Evolutionary conservation across 2,113 vertebrate species (phyloP), one percentile per base, ranked within the genome.

Genomic region (Coregonus clupeaformis): DNA sequence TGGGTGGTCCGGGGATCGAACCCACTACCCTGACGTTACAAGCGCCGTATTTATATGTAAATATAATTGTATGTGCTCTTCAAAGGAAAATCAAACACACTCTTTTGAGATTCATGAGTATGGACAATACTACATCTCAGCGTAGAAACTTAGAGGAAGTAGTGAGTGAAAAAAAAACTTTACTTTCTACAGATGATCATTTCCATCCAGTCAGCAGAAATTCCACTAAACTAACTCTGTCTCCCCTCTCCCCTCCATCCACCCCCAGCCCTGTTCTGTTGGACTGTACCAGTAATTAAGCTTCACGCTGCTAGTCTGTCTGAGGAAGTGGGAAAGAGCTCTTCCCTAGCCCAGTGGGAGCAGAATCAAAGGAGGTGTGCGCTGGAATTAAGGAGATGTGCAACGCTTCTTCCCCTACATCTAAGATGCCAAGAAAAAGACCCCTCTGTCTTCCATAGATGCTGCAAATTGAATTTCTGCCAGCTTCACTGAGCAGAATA

Each of bases 261-360:
- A 22, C 57, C 57, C 18, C 7, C 57, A 11, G 9, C 6, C n/a
- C 4, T 2, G 49, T 42, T 55, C 30, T 67, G 70, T 57, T 22
- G 55, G n/a, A 59, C 16, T 20, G 52, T 60, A 27, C 69, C 57
- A 27, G 27, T 68, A 77, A 77, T 52, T 49, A 80, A 78, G 73
- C 59, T 29, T 45, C 64, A 65, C 20, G 60, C 73, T 71, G 57
- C 67, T 32, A 30, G 66, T 74, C 59, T 49, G 36, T 74, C 45
- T 73, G 57, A 52, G 25, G 52, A 66, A 72, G 67, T 60, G 36
- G 59, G 72, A 71, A 67, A 42, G 20, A 70, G 71, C 9, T 42
- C 7, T 29, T 55, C 32, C 36, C 29, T 74, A 62, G 74, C 57
- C 68, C 49, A 49, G 52, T 12, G 62, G 29, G 67, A 42, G 27